Conservation (phyloP, 2,113 vertebrate species). For the Varanus komodoensis region DNA sequence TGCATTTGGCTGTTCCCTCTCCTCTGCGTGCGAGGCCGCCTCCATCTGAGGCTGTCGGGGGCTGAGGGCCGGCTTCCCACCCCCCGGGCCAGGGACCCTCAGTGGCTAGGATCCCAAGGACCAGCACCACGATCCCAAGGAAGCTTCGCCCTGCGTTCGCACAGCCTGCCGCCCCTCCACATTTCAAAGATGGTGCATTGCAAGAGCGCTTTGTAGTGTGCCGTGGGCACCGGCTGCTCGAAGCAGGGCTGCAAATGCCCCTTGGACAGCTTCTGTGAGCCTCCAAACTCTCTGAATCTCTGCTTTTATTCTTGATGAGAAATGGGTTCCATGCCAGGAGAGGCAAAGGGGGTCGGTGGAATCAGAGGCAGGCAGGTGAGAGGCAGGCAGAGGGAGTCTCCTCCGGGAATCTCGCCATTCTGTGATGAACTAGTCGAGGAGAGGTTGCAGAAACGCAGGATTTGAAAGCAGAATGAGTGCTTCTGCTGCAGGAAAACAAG, state of each 20-base stretch:
- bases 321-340: not conserved
- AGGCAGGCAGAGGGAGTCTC: not conserved
- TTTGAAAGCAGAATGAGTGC: not conserved
- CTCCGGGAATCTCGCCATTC: not conserved
- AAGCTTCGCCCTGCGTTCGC: not conserved
- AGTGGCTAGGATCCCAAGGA: not conserved
- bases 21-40: not conserved
- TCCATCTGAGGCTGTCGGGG: not conserved
- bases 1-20: not conserved
- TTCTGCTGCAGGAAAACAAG: not conserved
- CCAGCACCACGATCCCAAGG: not conserved
- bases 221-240: not conserved
- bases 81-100: not conserved
- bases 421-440: not conserved
- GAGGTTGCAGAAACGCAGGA: not conserved
- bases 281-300: not conserved
- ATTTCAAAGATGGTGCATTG: not conserved
- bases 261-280: not conserved
- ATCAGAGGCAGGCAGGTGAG: not conserved
- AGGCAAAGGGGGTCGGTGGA: not conserved
- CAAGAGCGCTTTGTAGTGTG: not conserved
- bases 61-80: not conserved
- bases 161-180: not conserved
- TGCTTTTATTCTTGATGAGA: not conserved
- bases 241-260: not conserved